Conservation (phyloP, 2,888 invertebrate genomes). For the Orthosia incerta region DNA sequence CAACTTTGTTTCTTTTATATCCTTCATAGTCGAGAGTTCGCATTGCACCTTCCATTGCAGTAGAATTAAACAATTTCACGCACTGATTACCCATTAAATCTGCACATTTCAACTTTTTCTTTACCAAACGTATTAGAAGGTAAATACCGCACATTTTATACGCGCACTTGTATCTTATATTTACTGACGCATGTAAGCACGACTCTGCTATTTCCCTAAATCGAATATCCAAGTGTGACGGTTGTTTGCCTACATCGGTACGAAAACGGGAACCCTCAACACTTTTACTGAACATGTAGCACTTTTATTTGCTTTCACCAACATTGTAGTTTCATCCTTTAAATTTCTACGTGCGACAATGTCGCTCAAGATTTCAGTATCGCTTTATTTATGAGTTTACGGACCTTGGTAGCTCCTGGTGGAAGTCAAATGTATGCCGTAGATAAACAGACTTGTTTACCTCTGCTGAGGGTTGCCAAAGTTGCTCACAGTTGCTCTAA, state of each 20-base stretch:
- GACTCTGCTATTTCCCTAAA: constrained; percentile 65
- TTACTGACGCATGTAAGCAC: constrained; percentile 62
- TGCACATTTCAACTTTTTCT: constrained; percentile 41
- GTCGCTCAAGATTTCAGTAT: constrained; percentile 47
- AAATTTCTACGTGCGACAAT: constrained; percentile 54
- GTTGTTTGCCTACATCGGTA: constrained; percentile 66
- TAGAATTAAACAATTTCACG: constrained; percentile 53
- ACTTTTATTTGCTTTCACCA: constrained; percentile 52
- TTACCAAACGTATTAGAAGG: constrained; percentile 34
- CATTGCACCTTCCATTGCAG: constrained; percentile 45
- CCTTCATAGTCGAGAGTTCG: constrained; percentile 30
- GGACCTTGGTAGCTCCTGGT: constrained; percentile 53
- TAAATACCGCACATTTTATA: constrained; percentile 46
- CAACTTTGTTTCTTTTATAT: constrained; percentile 37
- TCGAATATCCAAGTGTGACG: constrained; percentile 67
- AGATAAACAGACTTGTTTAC: constrained; percentile 65
- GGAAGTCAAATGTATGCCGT: constrained; percentile 63
- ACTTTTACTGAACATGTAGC: constrained; percentile 51
- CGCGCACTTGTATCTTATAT: constrained; percentile 53
- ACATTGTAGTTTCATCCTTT: constrained; percentile 56
- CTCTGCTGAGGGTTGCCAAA: constrained; percentile 57
- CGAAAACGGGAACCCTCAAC: constrained; percentile 51
- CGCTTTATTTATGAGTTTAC: constrained; percentile 57
- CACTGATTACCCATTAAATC: constrained; percentile 48
- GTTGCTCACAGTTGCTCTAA: constrained; percentile 60